These are phyloP conservation scores for Apostichopus leukothele DNA, from an alignment of 53 echinoderm and acorn worm species.

Conservation along the genomic window DNA sequence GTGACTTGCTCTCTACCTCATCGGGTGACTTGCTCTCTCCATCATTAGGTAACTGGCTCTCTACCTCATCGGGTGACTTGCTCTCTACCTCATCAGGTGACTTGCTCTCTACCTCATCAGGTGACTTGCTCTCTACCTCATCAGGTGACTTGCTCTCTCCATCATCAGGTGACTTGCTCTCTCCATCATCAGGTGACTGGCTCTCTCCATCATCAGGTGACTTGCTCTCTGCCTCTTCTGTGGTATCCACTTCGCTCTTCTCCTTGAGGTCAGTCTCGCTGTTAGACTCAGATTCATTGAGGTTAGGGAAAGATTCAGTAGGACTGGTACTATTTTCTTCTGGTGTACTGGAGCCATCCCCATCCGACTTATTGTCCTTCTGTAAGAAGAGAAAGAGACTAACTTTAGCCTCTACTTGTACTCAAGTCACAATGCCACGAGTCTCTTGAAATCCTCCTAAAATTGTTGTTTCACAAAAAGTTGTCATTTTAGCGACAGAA, in stretches of 20 bases:
- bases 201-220: background rate
- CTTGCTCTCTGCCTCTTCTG: background rate
- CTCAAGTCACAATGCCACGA: too few species aligned
- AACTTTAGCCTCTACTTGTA: too few species aligned
- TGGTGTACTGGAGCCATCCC: conserved; percentile 5
- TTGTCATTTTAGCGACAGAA: too few species aligned
- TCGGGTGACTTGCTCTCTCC: conserved; percentile 7
- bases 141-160: background rate
- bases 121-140: conserved; percentile 18
- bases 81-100: conserved; percentile 2
- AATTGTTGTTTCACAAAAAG: too few species aligned
- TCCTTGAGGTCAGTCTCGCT: background rate
- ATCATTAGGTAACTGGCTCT: background rate
- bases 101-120: conserved; percentile 17
- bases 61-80: background rate
- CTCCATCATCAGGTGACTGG: background rate
- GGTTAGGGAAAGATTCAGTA: background rate
- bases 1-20: conserved; percentile 27
- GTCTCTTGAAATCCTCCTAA: too few species aligned
- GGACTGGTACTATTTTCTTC: conserved; percentile 7
- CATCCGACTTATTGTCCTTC: conserved; percentile 15
- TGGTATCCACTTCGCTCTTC: background rate
- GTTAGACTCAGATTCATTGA: background rate
- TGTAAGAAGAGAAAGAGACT: background rate
- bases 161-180: background rate